Evolutionary conservation across 2,797 vertebrate genomes (phyloP).

Genomic region (Avahi laniger): DNA sequence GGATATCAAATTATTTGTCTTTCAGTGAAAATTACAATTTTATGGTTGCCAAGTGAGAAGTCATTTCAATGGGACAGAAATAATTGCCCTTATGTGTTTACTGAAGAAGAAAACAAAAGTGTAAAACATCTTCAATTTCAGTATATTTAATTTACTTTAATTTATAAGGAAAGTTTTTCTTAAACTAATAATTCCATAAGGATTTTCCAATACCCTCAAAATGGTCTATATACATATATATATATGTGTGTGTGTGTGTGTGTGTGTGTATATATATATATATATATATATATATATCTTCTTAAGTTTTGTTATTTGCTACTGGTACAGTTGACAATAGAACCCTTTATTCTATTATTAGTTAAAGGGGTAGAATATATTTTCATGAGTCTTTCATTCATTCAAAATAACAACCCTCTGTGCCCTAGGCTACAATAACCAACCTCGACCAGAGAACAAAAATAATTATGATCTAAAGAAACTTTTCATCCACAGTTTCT

Average conservation of each 20-base stretch:
- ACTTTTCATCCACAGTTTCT: neutral
- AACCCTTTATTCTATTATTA: neutral
- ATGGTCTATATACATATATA: neutral
- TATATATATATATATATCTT: neutral
- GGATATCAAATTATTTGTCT: slow-evolving; percentile 31
- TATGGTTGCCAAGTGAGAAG: slow-evolving; percentile 45
- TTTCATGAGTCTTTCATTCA: neutral
- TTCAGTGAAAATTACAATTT: slow-evolving; percentile 47
- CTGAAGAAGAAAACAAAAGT: slow-evolving; percentile 38
- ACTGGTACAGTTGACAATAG: neutral
- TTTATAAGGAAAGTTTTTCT: neutral
- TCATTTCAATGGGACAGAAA: slow-evolving; percentile 42
- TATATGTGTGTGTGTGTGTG: no score
- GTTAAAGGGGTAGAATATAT: neutral
- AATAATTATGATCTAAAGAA: neutral
- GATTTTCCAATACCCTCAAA: neutral
- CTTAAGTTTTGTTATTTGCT: neutral
- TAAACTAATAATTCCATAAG: neutral
- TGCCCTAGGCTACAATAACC: neutral
- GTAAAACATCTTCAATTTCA: slow-evolving; percentile 16
- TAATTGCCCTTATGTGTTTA: neutral
- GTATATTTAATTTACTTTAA: neutral
- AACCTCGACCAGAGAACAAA: neutral
- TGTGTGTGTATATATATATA: neutral
- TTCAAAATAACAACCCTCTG: neutral